Base-by-base conservation (phyloP, 2,797 vertebrate genomes). In the Clarias laeviceps region DNA sequence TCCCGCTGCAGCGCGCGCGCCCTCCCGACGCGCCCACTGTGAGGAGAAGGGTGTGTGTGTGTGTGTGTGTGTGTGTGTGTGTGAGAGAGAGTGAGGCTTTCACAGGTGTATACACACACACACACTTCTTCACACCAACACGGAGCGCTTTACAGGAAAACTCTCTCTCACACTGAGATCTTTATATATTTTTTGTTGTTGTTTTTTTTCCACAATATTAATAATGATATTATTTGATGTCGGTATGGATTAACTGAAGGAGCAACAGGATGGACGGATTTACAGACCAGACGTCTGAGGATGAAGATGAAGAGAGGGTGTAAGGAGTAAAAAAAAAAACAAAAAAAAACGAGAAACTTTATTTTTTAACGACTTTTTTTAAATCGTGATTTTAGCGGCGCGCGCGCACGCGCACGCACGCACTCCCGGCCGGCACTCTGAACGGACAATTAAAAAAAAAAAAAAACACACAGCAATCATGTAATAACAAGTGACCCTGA, bases 1-100 rank as follows among this genome's bases (percentile, higher is more conserved):
- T 95, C 94, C 91, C 95, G 91, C 94, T 90, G 92, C 89, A 91
- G 92, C 90, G 90, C 92, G 93, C 94, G 96, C 96, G 94, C 82
- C 95, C 94, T 92, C 86, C 84, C 88, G 92, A 92, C 94, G 95
- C 95, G 94, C 94, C 90, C 94, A 93, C 93, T 92, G 93, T 20
- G 66, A 11, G 32, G 1, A 45, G 45, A 45, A 45, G 45, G 45
- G 9, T 45, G 45, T 45, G 45, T 45, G 45, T 45, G 45, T 40
- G 37, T 40, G 37, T 40, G 37, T 40, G 37, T 37, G 34, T 37
- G 34, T 37, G 34, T 37, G 34, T 45, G 40, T 9, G 45, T 2
- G 45, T 0, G 40, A 45, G 8, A 11, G 45, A 45, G 45, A 45
- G 45, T 45, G 45, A 45, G 45, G 45, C 45, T 45, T 45, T 45